Evolutionary conservation across 2,797 vertebrate genomes (phyloP), one percentile per base, ranked within the genome.

Genomic region (Acipenser transmontanus): DNA sequence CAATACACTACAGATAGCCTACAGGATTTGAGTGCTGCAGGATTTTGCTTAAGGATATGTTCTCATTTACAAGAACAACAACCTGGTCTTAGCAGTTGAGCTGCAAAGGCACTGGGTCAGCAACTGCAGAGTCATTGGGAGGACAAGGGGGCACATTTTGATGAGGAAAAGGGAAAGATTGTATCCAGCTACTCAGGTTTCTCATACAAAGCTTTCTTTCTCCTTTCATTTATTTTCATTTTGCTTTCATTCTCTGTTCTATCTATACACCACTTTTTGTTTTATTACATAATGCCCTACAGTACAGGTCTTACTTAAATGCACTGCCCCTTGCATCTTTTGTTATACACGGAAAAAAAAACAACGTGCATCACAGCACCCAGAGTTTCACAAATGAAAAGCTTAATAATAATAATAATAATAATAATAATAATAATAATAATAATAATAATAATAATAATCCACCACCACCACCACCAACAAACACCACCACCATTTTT

Each of bases 61-160:
- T 34, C 34, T 34, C 54, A 57, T 57, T 57, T 13, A 57, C 14
- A 57, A 57, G 2, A 57, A 57, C 54, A 49, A 13, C 12, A 11
- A 47, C 14, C 63, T 47, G 63, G 69, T 72, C 62, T 73, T 68
- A 64, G 56, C 68, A 71, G 65, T 60, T 63, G 6, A 69, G 59
- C 64, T 72, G 62, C 66, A 60, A 64, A 64, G 69, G 62, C 61
- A 69, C 50, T 17, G 65, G 72, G 68, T 74, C 68, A 63, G 47
- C 66, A 68, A 60, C 67, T 69, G 69, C 57, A 20, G 66, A 67
- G 69, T 62, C 66, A 64, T 63, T 78, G 48, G 59, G 73, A 74
- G 74, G 64, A 88, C 82, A 87, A 80, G 76, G 76, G 76, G 72
- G 65, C 54, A 69, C 72, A 81, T 71, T 85, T 80, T 82, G 64